These are phyloP conservation scores for Corydoras sp. DNA, from an alignment of 2,113 vertebrate species.

Conservation along the genomic window DNA sequence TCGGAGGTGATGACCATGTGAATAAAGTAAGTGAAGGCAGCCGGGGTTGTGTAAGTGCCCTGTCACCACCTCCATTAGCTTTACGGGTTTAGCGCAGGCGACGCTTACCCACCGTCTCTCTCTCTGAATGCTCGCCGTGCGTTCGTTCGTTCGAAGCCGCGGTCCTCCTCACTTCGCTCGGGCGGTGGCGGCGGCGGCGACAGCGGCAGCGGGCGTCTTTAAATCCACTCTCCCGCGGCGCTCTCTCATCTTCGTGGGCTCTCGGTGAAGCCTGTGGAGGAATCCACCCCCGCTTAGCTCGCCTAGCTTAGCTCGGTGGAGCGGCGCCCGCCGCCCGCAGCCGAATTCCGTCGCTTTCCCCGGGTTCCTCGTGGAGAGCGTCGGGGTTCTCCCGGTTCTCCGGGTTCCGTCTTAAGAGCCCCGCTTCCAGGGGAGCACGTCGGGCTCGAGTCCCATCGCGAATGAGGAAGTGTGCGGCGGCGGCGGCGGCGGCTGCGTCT, in stretches of 20 bases:
- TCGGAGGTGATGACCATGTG: no score
- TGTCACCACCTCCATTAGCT: no score
- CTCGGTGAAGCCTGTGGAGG: background rate
- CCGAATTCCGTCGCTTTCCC: no score
- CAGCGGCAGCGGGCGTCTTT: background rate
- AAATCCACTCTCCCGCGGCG: background rate
- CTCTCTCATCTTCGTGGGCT: no score
- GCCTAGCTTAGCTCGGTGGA: constrained; percentile 3
- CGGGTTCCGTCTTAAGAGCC: background rate
- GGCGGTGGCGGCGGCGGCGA: background rate
- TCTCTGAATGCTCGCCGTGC: background rate
- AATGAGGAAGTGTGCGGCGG: constrained; percentile 7
- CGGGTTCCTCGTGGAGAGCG: no score
- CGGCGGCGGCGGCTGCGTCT: no score
- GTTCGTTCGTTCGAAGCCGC: constrained; percentile 15
- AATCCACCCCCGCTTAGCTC: constrained; percentile 30
- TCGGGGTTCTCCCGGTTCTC: background rate
- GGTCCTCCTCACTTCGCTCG: constrained; percentile 1
- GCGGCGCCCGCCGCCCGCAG: background rate
- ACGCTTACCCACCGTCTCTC: constrained; percentile 10
- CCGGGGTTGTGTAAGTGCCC: no score
- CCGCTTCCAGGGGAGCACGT: no score
- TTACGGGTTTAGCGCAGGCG: background rate
- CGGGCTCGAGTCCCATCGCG: background rate
- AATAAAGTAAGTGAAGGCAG: no score